These are phyloP conservation scores for Prinia subflava DNA, from an alignment of 2,113 vertebrate species.

Conservation along the genomic window DNA sequence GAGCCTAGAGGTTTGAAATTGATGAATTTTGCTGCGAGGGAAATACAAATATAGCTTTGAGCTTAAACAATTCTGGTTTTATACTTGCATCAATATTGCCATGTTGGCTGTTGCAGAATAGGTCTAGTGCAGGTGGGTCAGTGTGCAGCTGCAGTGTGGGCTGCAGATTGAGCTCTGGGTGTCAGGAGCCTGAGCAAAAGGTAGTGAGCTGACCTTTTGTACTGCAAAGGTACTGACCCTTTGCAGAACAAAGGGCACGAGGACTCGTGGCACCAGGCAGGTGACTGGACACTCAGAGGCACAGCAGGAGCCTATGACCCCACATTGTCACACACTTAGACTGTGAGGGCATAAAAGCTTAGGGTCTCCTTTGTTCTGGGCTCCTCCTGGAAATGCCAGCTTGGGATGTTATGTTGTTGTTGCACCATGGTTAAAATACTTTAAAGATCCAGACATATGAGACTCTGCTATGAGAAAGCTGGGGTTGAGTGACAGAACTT, in stretches of 20 bases:
- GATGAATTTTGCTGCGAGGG: background rate
- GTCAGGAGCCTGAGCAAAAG: background rate
- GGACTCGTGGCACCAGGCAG: background rate
- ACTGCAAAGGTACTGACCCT: background rate
- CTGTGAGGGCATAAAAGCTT: background rate
- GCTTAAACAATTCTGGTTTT: background rate
- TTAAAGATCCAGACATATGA: background rate
- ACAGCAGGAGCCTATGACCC: background rate
- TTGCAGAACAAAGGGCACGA: background rate
- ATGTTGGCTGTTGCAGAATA: background rate
- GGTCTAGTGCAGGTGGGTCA: accelerated
- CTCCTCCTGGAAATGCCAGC: background rate
- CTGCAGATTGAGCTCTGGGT: background rate
- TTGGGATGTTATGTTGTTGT: background rate
- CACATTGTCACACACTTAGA: background rate
- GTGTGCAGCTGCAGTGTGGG: background rate
- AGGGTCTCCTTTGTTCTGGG: background rate
- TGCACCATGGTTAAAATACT: background rate
- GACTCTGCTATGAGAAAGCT: background rate
- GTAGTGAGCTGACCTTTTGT: background rate
- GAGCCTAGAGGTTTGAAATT: background rate
- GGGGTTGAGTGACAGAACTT: background rate
- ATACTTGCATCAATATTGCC: background rate
- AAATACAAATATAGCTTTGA: background rate
- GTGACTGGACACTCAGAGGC: background rate